These are phyloP conservation scores for Crotalus viridis DNA, from an alignment of 2,113 vertebrate genomes.

Conservation along the genomic window DNA sequence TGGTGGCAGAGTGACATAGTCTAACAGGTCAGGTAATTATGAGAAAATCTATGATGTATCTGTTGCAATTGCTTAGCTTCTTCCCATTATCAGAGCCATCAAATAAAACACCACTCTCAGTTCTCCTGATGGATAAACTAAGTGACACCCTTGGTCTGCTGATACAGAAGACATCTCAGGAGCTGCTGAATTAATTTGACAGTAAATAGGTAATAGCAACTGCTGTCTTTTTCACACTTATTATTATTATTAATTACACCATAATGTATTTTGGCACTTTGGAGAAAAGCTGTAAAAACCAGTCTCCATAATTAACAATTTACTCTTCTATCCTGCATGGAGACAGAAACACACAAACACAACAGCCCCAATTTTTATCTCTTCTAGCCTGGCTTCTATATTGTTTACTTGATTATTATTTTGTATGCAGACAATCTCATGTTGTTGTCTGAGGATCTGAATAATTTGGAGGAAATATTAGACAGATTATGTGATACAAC, in stretches of 20 bases:
- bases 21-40: conserved; percentile 86
- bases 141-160: conserved; percentile 70
- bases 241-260: conserved; percentile 81
- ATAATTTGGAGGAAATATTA: not conserved
- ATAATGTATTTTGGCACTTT: conserved; percentile 77
- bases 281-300: conserved; percentile 76
- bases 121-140: conserved; percentile 67
- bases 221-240: conserved; percentile 63
- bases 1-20: conserved; percentile 72
- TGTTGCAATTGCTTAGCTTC: conserved; percentile 73
- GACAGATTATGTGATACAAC: not conserved
- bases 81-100: conserved; percentile 75
- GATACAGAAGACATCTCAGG: conserved; percentile 70
- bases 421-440: not conserved
- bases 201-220: conserved; percentile 81
- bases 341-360: not conserved
- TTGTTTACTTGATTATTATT: conserved; percentile 73
- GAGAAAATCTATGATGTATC: conserved; percentile 76
- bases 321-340: conserved; percentile 38
- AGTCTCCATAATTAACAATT: conserved; percentile 73
- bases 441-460: not conserved
- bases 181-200: conserved; percentile 86
- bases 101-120: conserved; percentile 66
- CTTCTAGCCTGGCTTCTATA: conserved; percentile 66
- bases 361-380: not conserved